Percentiles rank a stretch among this genome's conserved stretches.
Conservation (phyloP, 2,797 vertebrate species). For the Thunnus albacares region DNA sequence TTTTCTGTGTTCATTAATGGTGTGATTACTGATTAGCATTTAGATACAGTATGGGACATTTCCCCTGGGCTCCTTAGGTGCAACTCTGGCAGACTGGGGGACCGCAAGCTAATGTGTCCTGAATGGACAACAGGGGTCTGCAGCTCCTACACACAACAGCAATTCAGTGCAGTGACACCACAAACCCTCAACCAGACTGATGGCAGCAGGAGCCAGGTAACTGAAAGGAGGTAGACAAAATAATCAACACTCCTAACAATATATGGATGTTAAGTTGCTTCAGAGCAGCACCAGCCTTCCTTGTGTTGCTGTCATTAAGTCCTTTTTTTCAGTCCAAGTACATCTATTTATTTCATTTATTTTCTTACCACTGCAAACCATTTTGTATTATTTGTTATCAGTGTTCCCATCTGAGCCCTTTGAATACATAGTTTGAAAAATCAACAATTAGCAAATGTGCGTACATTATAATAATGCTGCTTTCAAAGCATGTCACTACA, state of each 20-base stretch:
- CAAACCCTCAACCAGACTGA: background rate
- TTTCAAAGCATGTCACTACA: no score
- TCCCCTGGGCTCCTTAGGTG: slow-evolving; percentile 38
- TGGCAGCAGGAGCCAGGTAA: slow-evolving; percentile 1
- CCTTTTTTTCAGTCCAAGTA: no score
- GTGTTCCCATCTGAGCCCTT: no score
- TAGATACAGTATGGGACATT: slow-evolving; percentile 56
- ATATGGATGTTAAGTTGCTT: background rate
- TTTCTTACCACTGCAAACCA: no score
- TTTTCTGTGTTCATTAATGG: slow-evolving; percentile 40
- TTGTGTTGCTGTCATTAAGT: background rate
- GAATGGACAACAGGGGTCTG: slow-evolving; percentile 48
- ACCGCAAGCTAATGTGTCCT: slow-evolving; percentile 45
- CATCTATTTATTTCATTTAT: no score
- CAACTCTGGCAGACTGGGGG: slow-evolving; percentile 35
- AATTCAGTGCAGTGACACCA: slow-evolving; percentile 32
- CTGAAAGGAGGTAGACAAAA: background rate
- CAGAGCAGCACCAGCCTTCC: background rate
- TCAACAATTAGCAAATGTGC: no score
- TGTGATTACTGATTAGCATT: slow-evolving; percentile 55
- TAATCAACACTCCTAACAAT: background rate
- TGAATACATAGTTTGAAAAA: no score
- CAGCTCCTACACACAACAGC: slow-evolving; percentile 23
- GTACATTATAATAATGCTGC: no score
- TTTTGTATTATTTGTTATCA: no score